These are phyloP conservation scores for Champsocephalus esox DNA, from an alignment of 2,797 vertebrate species.

Conservation along the genomic window DNA sequence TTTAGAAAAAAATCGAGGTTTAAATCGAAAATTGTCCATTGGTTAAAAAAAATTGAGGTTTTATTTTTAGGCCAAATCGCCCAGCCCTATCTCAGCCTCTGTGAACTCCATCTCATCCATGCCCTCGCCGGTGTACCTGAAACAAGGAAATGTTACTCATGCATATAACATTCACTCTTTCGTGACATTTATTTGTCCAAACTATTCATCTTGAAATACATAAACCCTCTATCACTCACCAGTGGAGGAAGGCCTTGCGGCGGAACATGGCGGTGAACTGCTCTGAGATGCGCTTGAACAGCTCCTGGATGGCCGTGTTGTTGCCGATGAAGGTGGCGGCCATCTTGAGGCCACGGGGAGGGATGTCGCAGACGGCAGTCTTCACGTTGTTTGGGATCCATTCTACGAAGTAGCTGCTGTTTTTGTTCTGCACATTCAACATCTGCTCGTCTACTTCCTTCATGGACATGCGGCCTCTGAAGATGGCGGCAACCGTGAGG, in stretches of 20 bases:
- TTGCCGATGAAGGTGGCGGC: constrained; percentile 94
- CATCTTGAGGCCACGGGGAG: constrained; percentile 93
- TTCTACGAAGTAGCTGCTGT: constrained; percentile 87
- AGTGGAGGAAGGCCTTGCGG: constrained; percentile 87
- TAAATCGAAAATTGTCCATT: too few species aligned
- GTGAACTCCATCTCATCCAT: constrained; percentile 87
- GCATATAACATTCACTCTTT: too few species aligned
- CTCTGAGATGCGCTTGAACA: constrained; percentile 94
- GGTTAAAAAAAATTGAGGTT: too few species aligned
- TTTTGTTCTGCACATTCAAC: constrained; percentile 84
- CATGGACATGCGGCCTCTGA: constrained; percentile 89
- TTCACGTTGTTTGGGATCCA: constrained; percentile 90
- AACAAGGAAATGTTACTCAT: neutral
- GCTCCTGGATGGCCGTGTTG: constrained; percentile 96
- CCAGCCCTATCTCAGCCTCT: constrained; percentile 83
- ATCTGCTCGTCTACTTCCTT: constrained; percentile 79
- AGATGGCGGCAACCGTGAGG: constrained; percentile 91
- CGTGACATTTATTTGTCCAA: too few species aligned
- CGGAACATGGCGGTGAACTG: constrained; percentile 88
- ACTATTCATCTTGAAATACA: too few species aligned
- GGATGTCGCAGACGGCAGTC: constrained; percentile 94
- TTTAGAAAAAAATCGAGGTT: too few species aligned
- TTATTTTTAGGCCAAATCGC: too few species aligned
- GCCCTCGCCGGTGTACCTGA: constrained; percentile 85
- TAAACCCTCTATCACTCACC: constrained; percentile 65